Percentiles rank a stretch among this genome's conserved stretches.
phyloP scores from a whole-genome alignment of 2,113 vertebrate genomes.

The Crotalus horridus region DNA sequence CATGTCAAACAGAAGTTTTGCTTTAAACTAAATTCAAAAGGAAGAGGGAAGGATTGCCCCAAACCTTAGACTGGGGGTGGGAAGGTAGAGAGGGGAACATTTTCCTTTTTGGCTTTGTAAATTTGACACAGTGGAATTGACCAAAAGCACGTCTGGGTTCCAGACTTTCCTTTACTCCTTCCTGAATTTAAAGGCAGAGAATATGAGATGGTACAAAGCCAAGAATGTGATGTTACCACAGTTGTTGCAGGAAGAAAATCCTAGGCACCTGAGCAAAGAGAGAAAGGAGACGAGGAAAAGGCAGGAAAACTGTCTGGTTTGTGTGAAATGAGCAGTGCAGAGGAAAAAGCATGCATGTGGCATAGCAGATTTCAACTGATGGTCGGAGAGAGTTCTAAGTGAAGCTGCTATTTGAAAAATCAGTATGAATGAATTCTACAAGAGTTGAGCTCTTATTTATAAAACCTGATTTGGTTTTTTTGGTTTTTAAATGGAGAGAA shows the following conservation, averaged over 20 bases:
- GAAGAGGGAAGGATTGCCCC: constrained; percentile 21
- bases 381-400: not conserved
- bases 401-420: not conserved
- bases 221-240: constrained; percentile 59
- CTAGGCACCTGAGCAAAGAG: constrained; percentile 29
- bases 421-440: not conserved
- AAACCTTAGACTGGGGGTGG: not conserved
- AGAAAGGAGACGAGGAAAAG: not conserved
- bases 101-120: constrained; percentile 23
- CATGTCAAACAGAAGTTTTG: constrained; percentile 60
- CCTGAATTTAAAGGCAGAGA: not conserved
- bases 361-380: too few species aligned
- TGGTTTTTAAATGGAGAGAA: not conserved
- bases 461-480: not conserved
- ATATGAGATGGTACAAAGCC: constrained; percentile 47
- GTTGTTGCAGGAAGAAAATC: constrained; percentile 60
- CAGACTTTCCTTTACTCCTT: not conserved
- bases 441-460: not conserved
- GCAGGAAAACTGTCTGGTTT: constrained; percentile 56
- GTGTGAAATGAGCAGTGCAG: constrained; percentile 47
- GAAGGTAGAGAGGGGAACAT: not conserved
- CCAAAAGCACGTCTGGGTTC: constrained; percentile 22
- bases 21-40: constrained; percentile 22
- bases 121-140: constrained; percentile 35
- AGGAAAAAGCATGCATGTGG: constrained; percentile 12